phyloP scores from a whole-genome alignment of 1,140 invertebrate genomes.

The Caerostris darwini region DNA sequence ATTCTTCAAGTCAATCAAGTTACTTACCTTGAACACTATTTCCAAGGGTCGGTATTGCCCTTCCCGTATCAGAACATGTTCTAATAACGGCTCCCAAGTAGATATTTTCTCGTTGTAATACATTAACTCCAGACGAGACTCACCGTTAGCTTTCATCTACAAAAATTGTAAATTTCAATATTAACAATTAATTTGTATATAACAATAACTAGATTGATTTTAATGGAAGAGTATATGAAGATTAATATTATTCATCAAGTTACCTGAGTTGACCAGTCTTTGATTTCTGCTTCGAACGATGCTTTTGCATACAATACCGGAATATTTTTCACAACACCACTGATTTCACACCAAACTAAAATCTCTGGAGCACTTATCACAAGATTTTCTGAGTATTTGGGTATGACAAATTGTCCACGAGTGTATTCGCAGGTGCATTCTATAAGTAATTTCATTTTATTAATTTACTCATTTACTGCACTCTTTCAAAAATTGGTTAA shows the following conservation, averaged over 20 bases:
- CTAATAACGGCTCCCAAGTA: slow-evolving; percentile 90
- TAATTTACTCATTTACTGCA: not conserved
- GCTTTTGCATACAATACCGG: slow-evolving; percentile 84
- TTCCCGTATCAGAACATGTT: slow-evolving; percentile 87
- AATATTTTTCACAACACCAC: slow-evolving; percentile 82
- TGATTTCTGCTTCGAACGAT: slow-evolving; percentile 84
- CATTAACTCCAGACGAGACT: slow-evolving; percentile 86
- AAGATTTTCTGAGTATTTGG: slow-evolving; percentile 83
- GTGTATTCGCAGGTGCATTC: slow-evolving; percentile 64
- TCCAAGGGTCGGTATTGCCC: slow-evolving; percentile 89
- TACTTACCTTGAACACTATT: slow-evolving; percentile 86
- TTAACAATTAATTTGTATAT: no score
- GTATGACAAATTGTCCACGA: slow-evolving; percentile 32
- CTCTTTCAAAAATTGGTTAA: not conserved
- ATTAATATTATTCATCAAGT: not conserved
- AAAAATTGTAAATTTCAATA: not conserved
- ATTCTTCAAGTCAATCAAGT: not conserved
- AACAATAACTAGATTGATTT: not conserved
- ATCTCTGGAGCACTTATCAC: slow-evolving; percentile 84
- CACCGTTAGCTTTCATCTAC: slow-evolving; percentile 80
- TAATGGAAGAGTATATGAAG: not conserved
- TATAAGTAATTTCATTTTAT: not conserved
- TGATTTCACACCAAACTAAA: slow-evolving; percentile 85
- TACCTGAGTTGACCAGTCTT: slow-evolving; percentile 87
- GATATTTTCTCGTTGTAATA: slow-evolving; percentile 89